Evolutionary conservation across 2,888 invertebrate genomes (phyloP).

Genomic region (Fragum sueziense): DNA sequence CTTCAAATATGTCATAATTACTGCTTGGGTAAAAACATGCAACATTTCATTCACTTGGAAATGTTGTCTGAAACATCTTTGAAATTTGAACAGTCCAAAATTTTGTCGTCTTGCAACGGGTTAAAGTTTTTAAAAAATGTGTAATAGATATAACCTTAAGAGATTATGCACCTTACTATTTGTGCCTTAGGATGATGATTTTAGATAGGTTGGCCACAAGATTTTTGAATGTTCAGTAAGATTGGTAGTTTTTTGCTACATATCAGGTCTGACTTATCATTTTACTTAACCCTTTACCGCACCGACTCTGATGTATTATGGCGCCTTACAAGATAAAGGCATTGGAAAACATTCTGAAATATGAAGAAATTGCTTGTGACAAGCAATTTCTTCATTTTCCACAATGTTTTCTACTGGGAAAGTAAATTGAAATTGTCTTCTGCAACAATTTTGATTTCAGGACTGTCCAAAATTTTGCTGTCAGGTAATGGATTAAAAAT

Average conservation of each 20-base stretch:
- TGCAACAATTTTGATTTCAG: background rate
- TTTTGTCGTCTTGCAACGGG: background rate
- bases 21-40: background rate
- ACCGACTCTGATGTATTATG: background rate
- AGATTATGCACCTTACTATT: slow-evolving; percentile 10
- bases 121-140: background rate
- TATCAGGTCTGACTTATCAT: background rate
- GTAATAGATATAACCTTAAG: background rate
- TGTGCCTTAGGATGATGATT: slow-evolving; percentile 6
- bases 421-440: too few relatives aligned
- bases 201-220: background rate
- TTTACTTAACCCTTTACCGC: background rate
- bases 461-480: background rate
- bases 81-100: too few relatives aligned
- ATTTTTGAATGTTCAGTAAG: too few relatives aligned
- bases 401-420: background rate
- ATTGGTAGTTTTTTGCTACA: background rate
- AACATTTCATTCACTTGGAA: too few relatives aligned
- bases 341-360: too few relatives aligned
- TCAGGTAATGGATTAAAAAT: background rate
- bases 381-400: background rate
- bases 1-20: background rate
- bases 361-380: background rate
- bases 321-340: too few relatives aligned
- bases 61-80: too few relatives aligned